Evolutionary conservation across 2,888 invertebrate species (phyloP).

Genomic region (Tuberolachnus salignus): DNA sequence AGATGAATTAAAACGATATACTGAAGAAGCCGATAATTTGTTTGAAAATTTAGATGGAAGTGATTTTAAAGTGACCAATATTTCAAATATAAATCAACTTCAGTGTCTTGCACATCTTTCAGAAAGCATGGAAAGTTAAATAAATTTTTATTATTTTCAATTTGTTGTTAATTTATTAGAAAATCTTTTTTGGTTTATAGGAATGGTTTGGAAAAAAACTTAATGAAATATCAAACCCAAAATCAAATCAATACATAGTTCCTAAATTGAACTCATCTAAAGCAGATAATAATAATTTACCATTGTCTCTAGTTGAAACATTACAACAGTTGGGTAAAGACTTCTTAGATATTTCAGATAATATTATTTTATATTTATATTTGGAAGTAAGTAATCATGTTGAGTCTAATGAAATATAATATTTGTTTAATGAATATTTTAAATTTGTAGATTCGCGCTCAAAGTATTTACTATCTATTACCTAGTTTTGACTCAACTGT

Average conservation of each 20-base stretch:
- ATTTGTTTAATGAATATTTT: neutral
- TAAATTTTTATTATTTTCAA: neutral
- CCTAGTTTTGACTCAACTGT: conserved; percentile 63
- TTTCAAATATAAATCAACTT: conserved; percentile 81
- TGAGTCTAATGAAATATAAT: neutral
- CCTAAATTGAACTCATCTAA: conserved; percentile 46
- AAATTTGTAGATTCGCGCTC: conserved; percentile 75
- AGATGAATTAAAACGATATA: conserved; percentile 39
- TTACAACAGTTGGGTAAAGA: conserved; percentile 70
- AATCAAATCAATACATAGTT: conserved; percentile 59
- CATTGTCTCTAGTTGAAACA: conserved; percentile 48
- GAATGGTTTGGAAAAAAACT: conserved; percentile 56
- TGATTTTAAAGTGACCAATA: conserved; percentile 80
- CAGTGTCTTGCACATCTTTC: conserved; percentile 86
- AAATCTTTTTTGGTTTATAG: conserved; percentile 11
- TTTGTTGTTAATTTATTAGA: neutral
- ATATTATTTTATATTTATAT: conserved; percentile 88
- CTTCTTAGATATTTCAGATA: conserved; percentile 88
- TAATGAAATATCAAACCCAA: conserved; percentile 61
- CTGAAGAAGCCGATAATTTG: conserved; percentile 85
- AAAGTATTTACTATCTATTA: conserved; percentile 91
- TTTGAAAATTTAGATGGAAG: conserved; percentile 90
- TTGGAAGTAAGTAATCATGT: conserved; percentile 73
- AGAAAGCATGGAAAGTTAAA: conserved; percentile 78
- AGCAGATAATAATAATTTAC: conserved; percentile 51